Evolutionary conservation across 2,888 invertebrate genomes (phyloP), one percentile per base, ranked within the genome.

Genomic region (Cerastis rubricosa): DNA sequence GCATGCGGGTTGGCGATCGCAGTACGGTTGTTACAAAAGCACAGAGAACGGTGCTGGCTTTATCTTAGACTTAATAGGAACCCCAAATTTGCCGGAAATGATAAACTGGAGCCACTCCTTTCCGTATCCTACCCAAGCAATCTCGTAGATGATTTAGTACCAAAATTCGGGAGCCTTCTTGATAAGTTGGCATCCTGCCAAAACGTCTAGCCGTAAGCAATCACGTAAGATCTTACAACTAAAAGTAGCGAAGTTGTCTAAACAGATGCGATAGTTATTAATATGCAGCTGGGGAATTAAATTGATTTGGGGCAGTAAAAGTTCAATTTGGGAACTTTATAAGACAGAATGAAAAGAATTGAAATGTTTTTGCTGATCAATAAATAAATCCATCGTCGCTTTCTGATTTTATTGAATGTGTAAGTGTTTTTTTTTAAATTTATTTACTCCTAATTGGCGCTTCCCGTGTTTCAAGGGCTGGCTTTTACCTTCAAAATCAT

Each of bases 181-280:
- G 80, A 78, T 82, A 81, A 61, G 8, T 71, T 90, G 90, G 90
- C 88, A 8, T n/a, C 7, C 0, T 2, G 72, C 90, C 90, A 90
- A 79, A 14, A 7, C 11, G 77, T 85, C 78, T 72, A 71, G 85
- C 76, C 83, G 40, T 59, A 1, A 81, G 86, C 83, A 85, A 80
- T 85, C 73, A 70, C 76, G 59, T 76, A 57, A 78, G 63, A 83
- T 82, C 85, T 88, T 84, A 79, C 49, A 80, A 75, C 72, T 76
- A 64, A 63, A 72, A 65, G 35, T n/a, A 57, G 63, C 49, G 25
- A n/a, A 40, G 45, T 22, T 74, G 25, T 70, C n/a, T 25, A 78
- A 70, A 76, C 49, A 76, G n/a, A 69, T 76, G 70, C 1, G 49
- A n/a, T 49, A 40, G 2, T n/a, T 40, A 64, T 51, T 8, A 61